Base-by-base conservation (phyloP, 2,888 invertebrate genomes). In the Lycaena phlaeas region DNA sequence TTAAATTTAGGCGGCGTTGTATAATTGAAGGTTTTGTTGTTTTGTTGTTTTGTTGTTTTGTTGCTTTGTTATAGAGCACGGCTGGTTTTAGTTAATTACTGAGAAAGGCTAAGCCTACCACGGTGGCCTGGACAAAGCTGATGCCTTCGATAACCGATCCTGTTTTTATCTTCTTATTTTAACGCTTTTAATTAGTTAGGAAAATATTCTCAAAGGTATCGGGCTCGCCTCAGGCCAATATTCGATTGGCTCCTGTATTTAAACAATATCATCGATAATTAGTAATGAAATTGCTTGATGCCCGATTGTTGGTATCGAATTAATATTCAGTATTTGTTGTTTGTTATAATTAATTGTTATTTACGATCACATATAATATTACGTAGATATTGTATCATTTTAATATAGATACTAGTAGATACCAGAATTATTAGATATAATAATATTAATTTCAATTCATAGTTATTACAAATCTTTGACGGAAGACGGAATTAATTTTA, bases 161-260 rank as follows among this genome's bases (percentile, higher is more conserved):
- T 63, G 70, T 73, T 75, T 77, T 77, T 70, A 74, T 81, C 73
- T 72, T 81, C 78, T 78, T 81, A 79, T 81, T 84, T 79, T 67
- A 68, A 79, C 79, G 78, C 75, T 78, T 81, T 84, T 84, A 84
- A 84, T 82, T 82, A 82, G 81, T 82, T 79, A 81, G 81, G 82
- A 81, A 84, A 84, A 82, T 82, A 81, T 81, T 76, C 74, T 79
- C 75, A 77, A 81, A 77, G 73, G 78, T 77, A 77, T 75, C 70
- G 63, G 62, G 72, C 76, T 74, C 63, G 60, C n/a, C n/a, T n/a
- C n/a, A 59, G 61, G 74, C 69, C 63, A 61, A 65, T 68, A 69
- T 64, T 66, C 61, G 65, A 70, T 71, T 66, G 66, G 75, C 79
- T 78, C 62, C 79, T 64, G 78, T 75, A 64, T 70, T n/a, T n/a